Percentiles rank a stretch among this genome's conserved stretches.
phyloP scores from a whole-genome alignment of 1,140 invertebrate genomes.

The Planococcus citri region DNA sequence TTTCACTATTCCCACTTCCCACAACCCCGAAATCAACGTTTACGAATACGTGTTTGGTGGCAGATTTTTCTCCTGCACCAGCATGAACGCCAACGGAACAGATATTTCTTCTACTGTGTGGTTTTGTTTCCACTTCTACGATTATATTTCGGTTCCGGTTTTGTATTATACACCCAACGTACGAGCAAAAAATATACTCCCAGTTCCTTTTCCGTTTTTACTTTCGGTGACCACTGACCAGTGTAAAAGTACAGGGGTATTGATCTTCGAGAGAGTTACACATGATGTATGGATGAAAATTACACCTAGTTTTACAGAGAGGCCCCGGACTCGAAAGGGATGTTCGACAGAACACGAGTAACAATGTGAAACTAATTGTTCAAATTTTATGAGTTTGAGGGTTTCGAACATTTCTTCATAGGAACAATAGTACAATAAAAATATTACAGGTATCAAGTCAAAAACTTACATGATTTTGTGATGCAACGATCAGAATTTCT shows the following conservation, averaged over 20 bases:
- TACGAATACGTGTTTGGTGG: neutral
- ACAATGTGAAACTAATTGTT: no score
- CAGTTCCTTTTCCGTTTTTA: neutral
- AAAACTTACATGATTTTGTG: no score
- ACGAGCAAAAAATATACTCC: neutral
- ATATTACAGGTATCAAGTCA: no score
- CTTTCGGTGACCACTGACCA: neutral
- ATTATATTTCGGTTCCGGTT: slow-evolving; percentile 3
- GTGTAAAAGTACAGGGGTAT: neutral
- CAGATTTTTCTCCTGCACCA: neutral
- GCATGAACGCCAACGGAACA: neutral
- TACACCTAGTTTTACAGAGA: no score
- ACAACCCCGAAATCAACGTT: neutral
- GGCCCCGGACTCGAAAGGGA: no score
- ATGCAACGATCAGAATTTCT: no score
- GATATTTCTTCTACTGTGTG: neutral
- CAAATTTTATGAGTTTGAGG: no score
- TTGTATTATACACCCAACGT: neutral
- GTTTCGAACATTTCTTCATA: no score
- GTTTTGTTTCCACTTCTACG: neutral
- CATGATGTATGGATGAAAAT: neutral
- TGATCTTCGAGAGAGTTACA: neutral
- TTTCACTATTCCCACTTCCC: neutral
- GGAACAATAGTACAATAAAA: no score
- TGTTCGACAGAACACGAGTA: no score